Percentiles rank a stretch among this genome's conserved stretches.
These are phyloP conservation scores for Pheosia gnoma DNA, from an alignment of 2,888 invertebrate species.

Conservation along the genomic window DNA sequence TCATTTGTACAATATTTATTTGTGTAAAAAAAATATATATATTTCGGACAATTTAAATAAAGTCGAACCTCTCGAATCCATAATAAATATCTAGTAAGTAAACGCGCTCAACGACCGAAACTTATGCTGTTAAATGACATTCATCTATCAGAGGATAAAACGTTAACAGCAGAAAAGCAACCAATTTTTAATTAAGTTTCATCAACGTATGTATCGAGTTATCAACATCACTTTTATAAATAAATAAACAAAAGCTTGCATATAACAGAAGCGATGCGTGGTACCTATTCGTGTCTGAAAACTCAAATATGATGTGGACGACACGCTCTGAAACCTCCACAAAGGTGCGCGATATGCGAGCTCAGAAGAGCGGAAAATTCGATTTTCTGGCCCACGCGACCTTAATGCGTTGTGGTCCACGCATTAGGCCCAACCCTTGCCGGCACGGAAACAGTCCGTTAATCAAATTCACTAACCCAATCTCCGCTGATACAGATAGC, in stretches of 20 bases:
- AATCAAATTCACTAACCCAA: conserved; percentile 78
- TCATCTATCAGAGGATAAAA: too few species aligned
- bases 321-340: conserved; percentile 68
- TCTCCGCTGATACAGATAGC: conserved; percentile 69
- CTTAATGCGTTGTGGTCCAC: conserved; percentile 64
- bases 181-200: conserved; percentile 17
- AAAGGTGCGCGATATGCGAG: conserved; percentile 54
- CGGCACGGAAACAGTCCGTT: conserved; percentile 64
- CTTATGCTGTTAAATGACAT: conserved; percentile 36
- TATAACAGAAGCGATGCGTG: neutral
- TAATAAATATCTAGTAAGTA: too few species aligned
- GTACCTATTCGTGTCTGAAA: conserved; percentile 44
- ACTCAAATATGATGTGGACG: conserved; percentile 52
- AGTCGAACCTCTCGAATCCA: conserved; percentile 51
- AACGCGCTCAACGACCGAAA: conserved; percentile 51
- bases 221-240: neutral
- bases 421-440: conserved; percentile 71
- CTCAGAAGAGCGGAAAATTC: conserved; percentile 75
- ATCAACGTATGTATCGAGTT: neutral
- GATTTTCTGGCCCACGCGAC: conserved; percentile 77
- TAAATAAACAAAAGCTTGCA: neutral
- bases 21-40: too few species aligned
- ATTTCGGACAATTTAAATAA: conserved; percentile 70
- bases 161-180: conserved; percentile 28
- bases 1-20: too few species aligned